Conservation (phyloP, 2,888 invertebrate genomes). For the Tipula confusa region DNA sequence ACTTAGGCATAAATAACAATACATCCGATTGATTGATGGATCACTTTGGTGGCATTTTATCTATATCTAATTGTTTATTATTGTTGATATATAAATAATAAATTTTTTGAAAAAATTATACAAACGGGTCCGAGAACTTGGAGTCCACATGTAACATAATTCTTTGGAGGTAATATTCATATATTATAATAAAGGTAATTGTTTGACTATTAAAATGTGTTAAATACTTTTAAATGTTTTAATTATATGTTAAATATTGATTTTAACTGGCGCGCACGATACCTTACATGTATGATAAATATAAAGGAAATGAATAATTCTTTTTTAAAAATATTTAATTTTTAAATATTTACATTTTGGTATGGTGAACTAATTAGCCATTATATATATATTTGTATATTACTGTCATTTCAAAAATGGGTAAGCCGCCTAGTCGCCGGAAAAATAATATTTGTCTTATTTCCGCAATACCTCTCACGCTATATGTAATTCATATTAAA, state of each 20-base stretch:
- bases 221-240: not conserved
- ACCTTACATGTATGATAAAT: not conserved
- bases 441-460: not conserved
- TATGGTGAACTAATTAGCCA: slow-evolving; percentile 12
- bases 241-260: slow-evolving; percentile 20
- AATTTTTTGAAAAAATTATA: not conserved
- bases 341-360: not conserved
- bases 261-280: not conserved
- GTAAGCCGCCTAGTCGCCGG: not conserved
- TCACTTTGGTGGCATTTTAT: not conserved
- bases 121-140: not conserved
- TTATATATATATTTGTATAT: slow-evolving; percentile 25
- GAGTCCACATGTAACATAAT: not conserved
- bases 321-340: not conserved
- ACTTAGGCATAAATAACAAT: not conserved
- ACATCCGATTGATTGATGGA: not conserved
- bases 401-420: not conserved
- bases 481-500: not conserved
- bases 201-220: slow-evolving; percentile 12
- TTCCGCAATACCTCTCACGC: not conserved
- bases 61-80: not conserved
- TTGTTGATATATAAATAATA: not conserved
- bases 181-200: not conserved
- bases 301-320: slow-evolving; percentile 15
- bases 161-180: not conserved